Base-by-base conservation (phyloP, 53 echinoderm and acorn worm species). In the Echinometra lucunter region DNA sequence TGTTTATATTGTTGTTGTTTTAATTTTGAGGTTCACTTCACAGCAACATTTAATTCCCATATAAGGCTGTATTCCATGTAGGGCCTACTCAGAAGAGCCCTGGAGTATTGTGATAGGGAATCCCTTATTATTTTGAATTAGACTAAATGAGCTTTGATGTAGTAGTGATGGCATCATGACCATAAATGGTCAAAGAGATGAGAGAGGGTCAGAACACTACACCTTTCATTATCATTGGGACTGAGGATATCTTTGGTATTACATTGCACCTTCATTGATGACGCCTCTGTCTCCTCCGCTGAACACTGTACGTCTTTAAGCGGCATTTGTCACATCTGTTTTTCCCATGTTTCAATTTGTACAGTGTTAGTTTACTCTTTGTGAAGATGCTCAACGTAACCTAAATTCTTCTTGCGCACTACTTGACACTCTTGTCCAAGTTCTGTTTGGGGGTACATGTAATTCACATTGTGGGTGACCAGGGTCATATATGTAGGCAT, bases 161-260 rank as follows among this genome's bases (percentile, higher is more conserved):
- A 40, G 78, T 7, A 78, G 42, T 5, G 38, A 75, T 40, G 17
- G 18, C 40, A 19, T 6, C 63, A 21, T 89, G 89, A 89, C 89
- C 89, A 23, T 89, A 89, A 89, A 89, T 58, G 89, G 89, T 58
- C 58, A 89, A 32, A 89, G 60, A 6, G 37, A 35, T n/a, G 58
- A 60, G 47, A 60, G 34, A 37, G 89, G 89, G 89, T 58, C 58
- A 89, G 38, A 89, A 89, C 89, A 89, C 89, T 60, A 19, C 89
- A 89, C 58, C 37, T 57, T 89, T 89, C 60, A 58, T 58, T 89
- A 89, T 60, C 58, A 58, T 21, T 58, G 89, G 89, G 89, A 89
- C 58, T 89, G 32, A 12, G 89, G 1, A 37, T 28, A 18, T 38
- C 60, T 38, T 44, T 81, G 21, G 4, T 21, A 85, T 85, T 13